A percentile compares a stretch with the other conserved stretches of the same genome.
Evolutionary conservation across 2,113 vertebrate genomes (phyloP).

Genomic region (Cebus imitator): DNA sequence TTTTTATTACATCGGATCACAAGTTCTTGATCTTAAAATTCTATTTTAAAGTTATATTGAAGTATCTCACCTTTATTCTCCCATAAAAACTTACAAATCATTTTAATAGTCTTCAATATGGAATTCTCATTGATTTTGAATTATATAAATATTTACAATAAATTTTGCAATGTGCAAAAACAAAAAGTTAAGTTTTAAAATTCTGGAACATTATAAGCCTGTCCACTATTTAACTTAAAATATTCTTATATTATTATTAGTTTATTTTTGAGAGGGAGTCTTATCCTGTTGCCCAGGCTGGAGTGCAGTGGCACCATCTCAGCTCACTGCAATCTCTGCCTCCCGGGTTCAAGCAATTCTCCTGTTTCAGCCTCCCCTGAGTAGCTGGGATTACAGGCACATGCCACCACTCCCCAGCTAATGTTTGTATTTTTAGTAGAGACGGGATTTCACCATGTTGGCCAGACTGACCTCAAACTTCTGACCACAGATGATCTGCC

Average conservation of each 20-base stretch:
- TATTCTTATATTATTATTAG: neutral
- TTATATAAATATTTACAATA: neutral
- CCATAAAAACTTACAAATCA: neutral
- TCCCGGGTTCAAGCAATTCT: no score
- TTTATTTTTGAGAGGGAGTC: neutral
- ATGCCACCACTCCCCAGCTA: no score
- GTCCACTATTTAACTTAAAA: neutral
- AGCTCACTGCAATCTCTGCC: no score
- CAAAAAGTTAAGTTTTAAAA: neutral
- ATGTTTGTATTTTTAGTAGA: no score
- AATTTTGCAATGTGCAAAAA: neutral
- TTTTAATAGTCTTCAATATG: neutral
- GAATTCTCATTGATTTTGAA: neutral
- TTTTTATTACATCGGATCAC: neutral
- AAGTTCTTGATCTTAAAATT: neutral
- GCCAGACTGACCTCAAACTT: no score
- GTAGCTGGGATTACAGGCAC: no score
- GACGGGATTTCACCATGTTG: no score
- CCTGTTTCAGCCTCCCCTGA: no score
- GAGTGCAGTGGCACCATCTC: neutral
- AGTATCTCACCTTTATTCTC: neutral
- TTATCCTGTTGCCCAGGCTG: neutral
- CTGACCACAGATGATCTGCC: no score
- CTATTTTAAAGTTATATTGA: neutral
- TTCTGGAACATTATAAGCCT: neutral